Evolutionary conservation across 2,113 vertebrate genomes (phyloP).

Genomic region (Gobius niger): DNA sequence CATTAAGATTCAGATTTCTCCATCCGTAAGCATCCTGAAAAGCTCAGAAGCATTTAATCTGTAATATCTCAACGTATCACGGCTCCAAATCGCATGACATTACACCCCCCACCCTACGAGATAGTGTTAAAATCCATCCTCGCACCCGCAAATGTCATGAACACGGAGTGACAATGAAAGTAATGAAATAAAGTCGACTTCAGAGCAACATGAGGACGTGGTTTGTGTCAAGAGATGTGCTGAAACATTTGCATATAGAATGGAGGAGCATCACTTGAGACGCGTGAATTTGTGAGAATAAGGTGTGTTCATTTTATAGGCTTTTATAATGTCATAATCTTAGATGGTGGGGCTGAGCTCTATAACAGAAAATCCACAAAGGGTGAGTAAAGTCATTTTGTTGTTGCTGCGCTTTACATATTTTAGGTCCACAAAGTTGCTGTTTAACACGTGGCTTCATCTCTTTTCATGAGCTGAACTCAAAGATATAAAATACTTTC

Average conservation of each 20-base stretch:
- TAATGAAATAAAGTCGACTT: neutral
- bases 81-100: neutral
- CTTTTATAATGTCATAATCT: no score
- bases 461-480: no score
- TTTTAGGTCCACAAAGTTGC: no score
- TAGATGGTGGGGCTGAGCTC: no score
- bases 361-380: no score
- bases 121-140: constrained; percentile 1
- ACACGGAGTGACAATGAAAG: neutral
- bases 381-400: no score
- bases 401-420: no score
- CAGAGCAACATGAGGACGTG: neutral
- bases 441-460: no score
- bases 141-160: neutral
- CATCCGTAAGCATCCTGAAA: neutral
- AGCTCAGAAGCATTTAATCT: neutral
- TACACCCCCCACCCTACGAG: neutral
- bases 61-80: neutral
- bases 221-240: neutral
- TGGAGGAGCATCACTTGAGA: constrained; percentile 2
- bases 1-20: neutral
- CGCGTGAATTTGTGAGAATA: neutral
- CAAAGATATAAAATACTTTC: no score
- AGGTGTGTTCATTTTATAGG: no score
- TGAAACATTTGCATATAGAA: constrained; percentile 2